Evolutionary conservation across 2,888 invertebrate genomes (phyloP).

Genomic region (Pegoplata infirma): DNA sequence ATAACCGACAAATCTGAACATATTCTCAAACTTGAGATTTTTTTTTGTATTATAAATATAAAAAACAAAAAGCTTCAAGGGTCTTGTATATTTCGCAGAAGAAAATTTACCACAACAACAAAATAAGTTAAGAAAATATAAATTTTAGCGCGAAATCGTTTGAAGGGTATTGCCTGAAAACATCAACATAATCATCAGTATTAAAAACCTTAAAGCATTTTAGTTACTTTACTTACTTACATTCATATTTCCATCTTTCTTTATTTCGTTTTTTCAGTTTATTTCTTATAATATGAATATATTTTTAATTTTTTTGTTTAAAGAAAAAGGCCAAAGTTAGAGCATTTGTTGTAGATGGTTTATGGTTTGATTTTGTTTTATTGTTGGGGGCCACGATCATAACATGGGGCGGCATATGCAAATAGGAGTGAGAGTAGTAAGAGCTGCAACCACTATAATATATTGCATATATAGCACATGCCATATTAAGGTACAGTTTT

Average conservation of each 20-base stretch:
- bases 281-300: background rate
- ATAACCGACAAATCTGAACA: constrained; percentile 4
- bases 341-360: constrained; percentile 17
- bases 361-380: constrained; percentile 42
- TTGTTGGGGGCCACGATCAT: constrained; percentile 53
- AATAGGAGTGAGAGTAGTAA: constrained; percentile 31
- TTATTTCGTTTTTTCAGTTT: constrained; percentile 1
- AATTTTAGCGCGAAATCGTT: constrained; percentile 56
- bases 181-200: constrained; percentile 58
- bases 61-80: constrained; percentile 17
- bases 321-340: constrained; percentile 12
- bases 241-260: too few relatives aligned
- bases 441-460: background rate
- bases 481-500: background rate
- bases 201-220: constrained; percentile 45
- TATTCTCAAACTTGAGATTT: background rate
- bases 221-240: constrained; percentile 27
- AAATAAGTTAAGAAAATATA: constrained; percentile 5
- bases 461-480: constrained; percentile 4
- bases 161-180: constrained; percentile 44
- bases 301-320: constrained; percentile 9
- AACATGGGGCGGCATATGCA: constrained; percentile 59
- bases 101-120: too few relatives aligned
- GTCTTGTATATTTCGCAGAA: constrained; percentile 1
- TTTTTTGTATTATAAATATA: background rate